Percentiles rank a stretch among this genome's conserved stretches.
These are phyloP conservation scores for Babylonia areolata DNA, from an alignment of 1,140 invertebrate genomes.

Conservation along the genomic window DNA sequence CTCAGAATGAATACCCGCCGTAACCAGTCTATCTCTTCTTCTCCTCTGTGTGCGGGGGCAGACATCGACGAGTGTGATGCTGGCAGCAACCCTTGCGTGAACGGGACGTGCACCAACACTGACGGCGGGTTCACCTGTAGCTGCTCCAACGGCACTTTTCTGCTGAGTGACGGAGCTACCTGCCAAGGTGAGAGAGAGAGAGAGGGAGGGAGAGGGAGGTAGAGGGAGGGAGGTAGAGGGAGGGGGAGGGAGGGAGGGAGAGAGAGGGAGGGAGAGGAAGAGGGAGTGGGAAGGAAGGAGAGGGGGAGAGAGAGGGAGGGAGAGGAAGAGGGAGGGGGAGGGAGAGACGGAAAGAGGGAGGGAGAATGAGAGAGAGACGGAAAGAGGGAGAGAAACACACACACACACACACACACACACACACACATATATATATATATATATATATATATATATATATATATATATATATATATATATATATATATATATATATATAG, in stretches of 20 bases:
- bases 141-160: neutral
- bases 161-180: neutral
- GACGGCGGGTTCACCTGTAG: conserved; percentile 30
- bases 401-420: no score
- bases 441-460: no score
- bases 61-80: neutral
- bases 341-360: neutral
- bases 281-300: neutral
- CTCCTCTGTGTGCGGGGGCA: neutral
- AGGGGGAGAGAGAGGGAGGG: neutral
- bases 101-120: conserved; percentile 20
- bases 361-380: no score
- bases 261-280: neutral
- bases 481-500: no score
- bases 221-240: neutral
- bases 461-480: no score
- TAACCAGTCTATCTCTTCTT: no score
- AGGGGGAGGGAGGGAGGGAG: neutral
- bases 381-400: no score
- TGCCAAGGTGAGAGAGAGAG: neutral
- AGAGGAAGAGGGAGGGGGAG: neutral
- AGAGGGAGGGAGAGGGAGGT: neutral
- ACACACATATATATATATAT: no score
- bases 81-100: conserved; percentile 33
- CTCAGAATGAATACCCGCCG: no score